Conservation (phyloP, 2,797 vertebrate genomes). For the Chromis chromis region DNA sequence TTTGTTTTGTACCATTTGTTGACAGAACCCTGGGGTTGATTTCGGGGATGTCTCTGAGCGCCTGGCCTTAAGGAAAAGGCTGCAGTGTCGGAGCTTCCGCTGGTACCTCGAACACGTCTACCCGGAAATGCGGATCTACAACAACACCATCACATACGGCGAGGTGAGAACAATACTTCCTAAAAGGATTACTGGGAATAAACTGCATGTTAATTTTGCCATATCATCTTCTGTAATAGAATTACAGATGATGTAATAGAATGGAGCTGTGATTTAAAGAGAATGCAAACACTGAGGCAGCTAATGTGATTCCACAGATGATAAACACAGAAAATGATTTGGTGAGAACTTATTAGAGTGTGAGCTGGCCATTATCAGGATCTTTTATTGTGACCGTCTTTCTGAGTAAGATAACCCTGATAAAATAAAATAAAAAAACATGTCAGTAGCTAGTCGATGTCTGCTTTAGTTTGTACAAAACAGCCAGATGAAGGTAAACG, state of each 20-base stretch:
- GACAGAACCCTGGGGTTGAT: slow-evolving; percentile 96
- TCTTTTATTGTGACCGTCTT: slow-evolving; percentile 13
- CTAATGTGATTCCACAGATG: slow-evolving; percentile 35
- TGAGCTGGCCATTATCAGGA: slow-evolving; percentile 7
- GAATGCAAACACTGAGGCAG: slow-evolving; percentile 17
- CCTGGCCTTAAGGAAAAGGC: slow-evolving; percentile 90
- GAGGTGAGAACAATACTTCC: slow-evolving; percentile 86
- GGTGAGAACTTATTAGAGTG: slow-evolving; percentile 29
- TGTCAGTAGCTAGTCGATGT: neutral
- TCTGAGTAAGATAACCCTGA: slow-evolving; percentile 13
- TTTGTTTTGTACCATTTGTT: slow-evolving; percentile 50
- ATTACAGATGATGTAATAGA: slow-evolving; percentile 10
- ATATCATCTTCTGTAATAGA: slow-evolving; percentile 15
- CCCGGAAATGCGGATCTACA: slow-evolving; percentile 98
- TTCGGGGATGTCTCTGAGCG: slow-evolving; percentile 97
- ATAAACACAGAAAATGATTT: slow-evolving; percentile 34
- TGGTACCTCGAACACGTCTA: slow-evolving; percentile 99
- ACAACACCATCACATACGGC: slow-evolving; percentile 97
- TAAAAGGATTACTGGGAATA: slow-evolving; percentile 30
- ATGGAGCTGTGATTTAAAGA: slow-evolving; percentile 23
- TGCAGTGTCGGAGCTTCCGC: slow-evolving; percentile 95
- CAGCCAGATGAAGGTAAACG: slow-evolving; percentile 25
- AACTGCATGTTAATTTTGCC: slow-evolving; percentile 7
- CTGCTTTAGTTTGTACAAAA: slow-evolving; percentile 15
- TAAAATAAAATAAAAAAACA: neutral